Conservation (phyloP, 2,797 vertebrate species). For the Sternarchorhynchus goeldii region DNA sequence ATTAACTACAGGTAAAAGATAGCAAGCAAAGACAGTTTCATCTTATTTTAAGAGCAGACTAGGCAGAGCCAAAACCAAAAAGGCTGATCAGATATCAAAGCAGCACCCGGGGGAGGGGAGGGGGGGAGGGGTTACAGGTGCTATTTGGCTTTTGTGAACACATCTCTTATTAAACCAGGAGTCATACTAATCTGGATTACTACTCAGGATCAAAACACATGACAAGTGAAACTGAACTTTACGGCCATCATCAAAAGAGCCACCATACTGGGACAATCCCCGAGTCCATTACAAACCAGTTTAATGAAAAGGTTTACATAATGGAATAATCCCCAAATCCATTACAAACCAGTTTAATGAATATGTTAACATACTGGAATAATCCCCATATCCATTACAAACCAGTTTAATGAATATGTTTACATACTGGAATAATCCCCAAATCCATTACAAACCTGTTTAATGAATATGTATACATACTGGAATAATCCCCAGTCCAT, state of each 20-base stretch:
- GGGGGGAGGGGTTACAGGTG: constrained; percentile 36
- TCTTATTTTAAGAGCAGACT: constrained; percentile 31
- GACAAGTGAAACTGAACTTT: constrained; percentile 33
- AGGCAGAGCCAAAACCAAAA: constrained; percentile 38
- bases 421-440: constrained; percentile 21
- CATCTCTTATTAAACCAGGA: constrained; percentile 45
- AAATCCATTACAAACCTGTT: background rate
- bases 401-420: constrained; percentile 25
- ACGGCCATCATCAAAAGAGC: too few species aligned
- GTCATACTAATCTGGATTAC: constrained; percentile 42
- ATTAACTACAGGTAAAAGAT: constrained; percentile 16
- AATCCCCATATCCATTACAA: background rate
- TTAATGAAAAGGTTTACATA: constrained; percentile 28
- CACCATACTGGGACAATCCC: background rate
- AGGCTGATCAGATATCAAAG: constrained; percentile 44
- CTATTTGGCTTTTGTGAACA: constrained; percentile 48
- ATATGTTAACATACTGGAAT: background rate
- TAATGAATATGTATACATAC: background rate
- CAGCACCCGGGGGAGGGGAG: constrained; percentile 28
- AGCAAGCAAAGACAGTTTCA: constrained; percentile 6
- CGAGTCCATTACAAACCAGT: too few species aligned
- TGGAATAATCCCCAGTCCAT: background rate
- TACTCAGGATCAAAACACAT: constrained; percentile 52
- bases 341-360: background rate
- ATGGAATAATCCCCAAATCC: background rate